These are phyloP conservation scores for Apistogramma diplotaenia DNA, from an alignment of 2,113 vertebrate genomes.

Conservation along the genomic window DNA sequence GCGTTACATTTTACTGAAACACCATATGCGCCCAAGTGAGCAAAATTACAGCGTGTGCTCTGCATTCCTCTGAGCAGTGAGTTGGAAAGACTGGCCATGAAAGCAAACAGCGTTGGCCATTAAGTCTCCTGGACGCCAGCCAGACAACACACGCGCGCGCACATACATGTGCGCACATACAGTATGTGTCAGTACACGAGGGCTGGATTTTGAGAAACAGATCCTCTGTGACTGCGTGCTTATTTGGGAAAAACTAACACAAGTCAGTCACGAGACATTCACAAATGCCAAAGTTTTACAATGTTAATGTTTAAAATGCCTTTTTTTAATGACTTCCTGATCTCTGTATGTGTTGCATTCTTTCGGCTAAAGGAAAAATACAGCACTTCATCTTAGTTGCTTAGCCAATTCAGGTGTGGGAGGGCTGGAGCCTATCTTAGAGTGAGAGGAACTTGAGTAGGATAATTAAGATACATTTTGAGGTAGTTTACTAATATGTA, in stretches of 20 bases:
- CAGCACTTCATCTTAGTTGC: too few relatives aligned
- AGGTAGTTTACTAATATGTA: background rate
- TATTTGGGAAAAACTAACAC: background rate
- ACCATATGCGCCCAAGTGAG: slow-evolving; percentile 39
- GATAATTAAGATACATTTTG: background rate
- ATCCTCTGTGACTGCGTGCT: background rate
- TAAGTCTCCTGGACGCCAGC: slow-evolving; percentile 65
- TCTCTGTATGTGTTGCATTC: too few relatives aligned
- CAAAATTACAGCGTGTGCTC: slow-evolving; percentile 12
- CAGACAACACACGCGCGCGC: slow-evolving; percentile 49
- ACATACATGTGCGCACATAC: background rate
- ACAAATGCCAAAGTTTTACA: background rate
- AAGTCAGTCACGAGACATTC: background rate
- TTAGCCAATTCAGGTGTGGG: background rate
- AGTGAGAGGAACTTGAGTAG: background rate
- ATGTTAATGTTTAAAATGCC: background rate
- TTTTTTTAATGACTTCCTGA: background rate
- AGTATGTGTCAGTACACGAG: background rate
- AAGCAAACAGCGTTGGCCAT: slow-evolving; percentile 69
- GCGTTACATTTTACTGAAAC: slow-evolving; percentile 34
- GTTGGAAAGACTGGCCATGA: slow-evolving; percentile 65
- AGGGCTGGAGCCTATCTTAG: background rate
- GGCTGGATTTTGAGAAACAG: background rate
- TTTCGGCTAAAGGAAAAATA: background rate
- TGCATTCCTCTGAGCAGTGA: slow-evolving; percentile 68